Conservation (phyloP, 2,113 vertebrate species). For the Anser cygnoides region DNA sequence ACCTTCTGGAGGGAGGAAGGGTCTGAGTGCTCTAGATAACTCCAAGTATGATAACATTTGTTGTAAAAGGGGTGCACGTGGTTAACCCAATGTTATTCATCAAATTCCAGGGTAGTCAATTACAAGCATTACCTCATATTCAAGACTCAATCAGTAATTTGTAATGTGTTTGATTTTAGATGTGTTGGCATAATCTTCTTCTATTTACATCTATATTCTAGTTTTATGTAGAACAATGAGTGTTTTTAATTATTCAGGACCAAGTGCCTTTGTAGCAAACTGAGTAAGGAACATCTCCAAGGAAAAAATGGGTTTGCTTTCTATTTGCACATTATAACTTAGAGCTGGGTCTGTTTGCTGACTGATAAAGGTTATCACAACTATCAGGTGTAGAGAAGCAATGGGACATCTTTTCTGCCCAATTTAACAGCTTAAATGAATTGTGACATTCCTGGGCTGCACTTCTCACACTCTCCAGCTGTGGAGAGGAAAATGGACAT, state of each 20-base stretch:
- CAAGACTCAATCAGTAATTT: not conserved
- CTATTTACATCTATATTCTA: not conserved
- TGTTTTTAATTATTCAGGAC: not conserved
- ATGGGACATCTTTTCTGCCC: conserved; percentile 11
- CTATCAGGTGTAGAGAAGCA: not conserved
- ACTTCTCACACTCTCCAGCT: not conserved
- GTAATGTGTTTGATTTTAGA: not conserved
- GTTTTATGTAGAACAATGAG: not conserved
- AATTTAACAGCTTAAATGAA: not conserved
- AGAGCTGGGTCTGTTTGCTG: not conserved
- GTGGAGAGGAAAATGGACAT: not conserved
- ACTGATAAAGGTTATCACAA: not conserved
- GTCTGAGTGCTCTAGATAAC: not conserved
- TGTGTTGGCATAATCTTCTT: not conserved
- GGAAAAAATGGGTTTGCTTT: conserved; percentile 2
- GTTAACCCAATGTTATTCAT: not conserved
- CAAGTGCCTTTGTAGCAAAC: not conserved
- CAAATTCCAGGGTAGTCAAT: not conserved
- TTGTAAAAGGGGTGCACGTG: not conserved
- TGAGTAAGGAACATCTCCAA: not conserved
- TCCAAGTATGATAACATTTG: not conserved
- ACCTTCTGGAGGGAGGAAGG: rapidly evolving
- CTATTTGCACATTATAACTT: not conserved
- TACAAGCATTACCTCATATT: not conserved
- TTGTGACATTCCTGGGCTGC: not conserved